A percentile compares a stretch with the other conserved stretches of the same genome.
phyloP scores from a whole-genome alignment of 2,888 invertebrate genomes.

The Pristionchus arcanus region DNA sequence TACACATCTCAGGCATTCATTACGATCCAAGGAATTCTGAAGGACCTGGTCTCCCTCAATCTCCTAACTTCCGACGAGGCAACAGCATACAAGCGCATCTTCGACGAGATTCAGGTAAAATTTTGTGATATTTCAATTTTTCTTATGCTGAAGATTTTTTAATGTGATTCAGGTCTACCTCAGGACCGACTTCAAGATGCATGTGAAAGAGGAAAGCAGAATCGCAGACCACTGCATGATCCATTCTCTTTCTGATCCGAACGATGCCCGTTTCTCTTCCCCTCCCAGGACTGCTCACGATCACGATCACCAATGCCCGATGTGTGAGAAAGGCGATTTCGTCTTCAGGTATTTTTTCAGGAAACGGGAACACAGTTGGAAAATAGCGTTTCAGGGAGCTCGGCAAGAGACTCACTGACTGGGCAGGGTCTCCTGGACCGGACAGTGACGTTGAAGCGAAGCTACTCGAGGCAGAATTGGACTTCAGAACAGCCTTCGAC shows the following conservation, averaged over 20 bases:
- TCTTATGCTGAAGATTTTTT: no score
- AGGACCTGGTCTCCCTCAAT: not conserved
- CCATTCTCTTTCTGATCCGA: not conserved
- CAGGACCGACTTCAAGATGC: slow-evolving; percentile 54
- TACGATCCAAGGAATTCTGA: not conserved
- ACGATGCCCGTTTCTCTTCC: not conserved
- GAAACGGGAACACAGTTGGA: not conserved
- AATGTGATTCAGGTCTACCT: no score
- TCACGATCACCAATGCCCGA: not conserved
- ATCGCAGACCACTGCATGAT: slow-evolving; percentile 58
- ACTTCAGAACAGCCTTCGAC: not conserved
- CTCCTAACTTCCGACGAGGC: not conserved
- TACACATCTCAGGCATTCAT: not conserved
- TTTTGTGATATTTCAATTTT: no score
- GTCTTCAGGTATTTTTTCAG: slow-evolving; percentile 24
- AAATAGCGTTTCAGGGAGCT: not conserved
- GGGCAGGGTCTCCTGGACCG: not conserved
- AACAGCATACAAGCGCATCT: not conserved
- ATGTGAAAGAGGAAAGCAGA: slow-evolving; percentile 52
- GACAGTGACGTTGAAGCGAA: not conserved
- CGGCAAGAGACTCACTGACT: not conserved
- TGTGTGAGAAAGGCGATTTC: not conserved
- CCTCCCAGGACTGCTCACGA: not conserved
- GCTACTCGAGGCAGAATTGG: not conserved
- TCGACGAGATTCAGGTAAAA: not conserved